Conservation (phyloP, 2,888 invertebrate species). For the Prionchulus punctatus region DNA sequence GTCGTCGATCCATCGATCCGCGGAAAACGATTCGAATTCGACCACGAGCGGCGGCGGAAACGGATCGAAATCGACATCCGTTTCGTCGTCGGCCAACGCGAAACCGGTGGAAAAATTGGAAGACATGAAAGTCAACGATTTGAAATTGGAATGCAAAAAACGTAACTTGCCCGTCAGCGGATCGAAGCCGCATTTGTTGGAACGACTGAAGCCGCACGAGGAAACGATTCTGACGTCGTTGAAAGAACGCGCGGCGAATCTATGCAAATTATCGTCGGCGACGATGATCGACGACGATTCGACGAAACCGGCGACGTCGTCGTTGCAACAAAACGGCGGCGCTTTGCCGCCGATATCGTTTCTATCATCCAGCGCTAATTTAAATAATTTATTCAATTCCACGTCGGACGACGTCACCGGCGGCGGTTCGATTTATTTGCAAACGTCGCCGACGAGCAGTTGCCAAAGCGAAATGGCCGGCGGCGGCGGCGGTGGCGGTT, state of each 20-base stretch:
- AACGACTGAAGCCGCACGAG: constrained; percentile 55
- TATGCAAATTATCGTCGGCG: too few relatives aligned
- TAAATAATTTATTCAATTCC: not conserved
- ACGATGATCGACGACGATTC: too few relatives aligned
- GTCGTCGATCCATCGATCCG: not conserved
- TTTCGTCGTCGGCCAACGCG: not conserved
- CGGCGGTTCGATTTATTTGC: too few relatives aligned
- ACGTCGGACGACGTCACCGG: too few relatives aligned
- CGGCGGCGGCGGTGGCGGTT: too few relatives aligned
- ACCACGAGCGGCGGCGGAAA: not conserved
- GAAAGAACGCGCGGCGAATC: too few relatives aligned
- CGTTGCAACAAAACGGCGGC: not conserved
- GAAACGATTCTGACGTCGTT: constrained; percentile 25
- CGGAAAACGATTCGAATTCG: not conserved
- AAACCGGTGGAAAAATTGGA: constrained; percentile 47
- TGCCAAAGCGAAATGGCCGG: too few relatives aligned
- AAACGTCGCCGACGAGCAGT: too few relatives aligned
- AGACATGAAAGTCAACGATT: constrained; percentile 58
- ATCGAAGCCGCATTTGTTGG: constrained; percentile 81
- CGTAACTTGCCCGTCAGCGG: constrained; percentile 87
- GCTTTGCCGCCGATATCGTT: constrained; percentile 3
- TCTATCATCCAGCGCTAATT: not conserved
- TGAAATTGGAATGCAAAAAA: constrained; percentile 69
- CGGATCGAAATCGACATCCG: not conserved
- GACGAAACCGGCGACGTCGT: too few relatives aligned